These are phyloP conservation scores for Nothoprocta perdicaria DNA, from an alignment of 2,113 vertebrate genomes.

Conservation along the genomic window DNA sequence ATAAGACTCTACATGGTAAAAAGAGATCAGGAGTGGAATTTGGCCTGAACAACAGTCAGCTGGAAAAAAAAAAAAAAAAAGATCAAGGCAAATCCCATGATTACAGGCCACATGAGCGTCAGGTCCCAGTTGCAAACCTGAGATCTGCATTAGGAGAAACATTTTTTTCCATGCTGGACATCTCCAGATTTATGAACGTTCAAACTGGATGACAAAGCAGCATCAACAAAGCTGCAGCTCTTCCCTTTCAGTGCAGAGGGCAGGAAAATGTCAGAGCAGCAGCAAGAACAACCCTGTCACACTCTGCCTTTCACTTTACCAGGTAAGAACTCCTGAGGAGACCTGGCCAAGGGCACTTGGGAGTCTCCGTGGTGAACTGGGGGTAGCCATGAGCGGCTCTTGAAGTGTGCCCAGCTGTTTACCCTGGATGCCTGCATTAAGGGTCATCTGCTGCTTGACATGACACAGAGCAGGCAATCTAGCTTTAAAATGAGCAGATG, in stretches of 20 bases:
- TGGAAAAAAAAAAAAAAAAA: not conserved
- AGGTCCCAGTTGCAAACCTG: not conserved
- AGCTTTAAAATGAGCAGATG: constrained; percentile 35
- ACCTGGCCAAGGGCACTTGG: fast-evolving
- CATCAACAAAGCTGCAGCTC: not conserved
- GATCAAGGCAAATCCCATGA: not conserved
- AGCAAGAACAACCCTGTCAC: not conserved
- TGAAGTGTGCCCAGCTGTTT: not conserved
- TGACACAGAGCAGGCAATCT: not conserved
- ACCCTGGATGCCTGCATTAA: not conserved
- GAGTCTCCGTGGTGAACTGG: not conserved
- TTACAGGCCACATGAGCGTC: not conserved
- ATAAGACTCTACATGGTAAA: not conserved
- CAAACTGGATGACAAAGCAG: not conserved
- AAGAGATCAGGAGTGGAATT: not conserved
- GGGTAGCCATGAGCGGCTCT: not conserved
- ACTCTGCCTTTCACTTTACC: not conserved
- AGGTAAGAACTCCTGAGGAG: not conserved
- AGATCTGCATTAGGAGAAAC: not conserved
- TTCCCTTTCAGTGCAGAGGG: not conserved
- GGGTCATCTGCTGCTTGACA: constrained; percentile 16
- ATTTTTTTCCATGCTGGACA: not conserved
- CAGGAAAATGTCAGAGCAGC: not conserved
- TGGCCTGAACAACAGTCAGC: not conserved
- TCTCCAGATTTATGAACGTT: not conserved